phyloP scores from a whole-genome alignment of 2,113 vertebrate species.

The Euleptes europaea region DNA sequence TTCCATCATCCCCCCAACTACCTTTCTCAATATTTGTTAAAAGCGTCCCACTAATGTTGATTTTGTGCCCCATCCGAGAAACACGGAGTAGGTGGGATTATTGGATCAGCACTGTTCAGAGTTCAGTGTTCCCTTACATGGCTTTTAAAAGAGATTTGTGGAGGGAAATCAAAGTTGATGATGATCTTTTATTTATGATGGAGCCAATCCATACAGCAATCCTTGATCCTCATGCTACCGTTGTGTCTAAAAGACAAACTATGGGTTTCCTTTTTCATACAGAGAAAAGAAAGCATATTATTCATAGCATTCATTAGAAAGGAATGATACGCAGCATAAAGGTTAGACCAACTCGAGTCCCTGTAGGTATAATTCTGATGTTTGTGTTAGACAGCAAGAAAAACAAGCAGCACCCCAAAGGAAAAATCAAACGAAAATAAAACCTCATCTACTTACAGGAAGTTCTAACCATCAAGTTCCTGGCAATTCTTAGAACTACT shows the following conservation, averaged over 20 bases:
- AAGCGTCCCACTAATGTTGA: not conserved
- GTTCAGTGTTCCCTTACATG: not conserved
- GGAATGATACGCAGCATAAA: not conserved
- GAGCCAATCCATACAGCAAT: not conserved
- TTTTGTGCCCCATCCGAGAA: not conserved
- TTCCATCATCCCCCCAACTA: not conserved
- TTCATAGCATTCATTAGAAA: not conserved
- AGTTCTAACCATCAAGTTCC: too few species aligned
- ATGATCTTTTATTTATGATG: not conserved
- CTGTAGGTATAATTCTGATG: not conserved
- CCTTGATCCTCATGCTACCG: not conserved
- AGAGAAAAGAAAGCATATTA: not conserved
- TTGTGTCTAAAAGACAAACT: slow-evolving; percentile 12
- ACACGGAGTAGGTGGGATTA: not conserved
- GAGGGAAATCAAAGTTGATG: not conserved
- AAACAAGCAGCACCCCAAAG: not conserved
- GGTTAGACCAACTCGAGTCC: not conserved
- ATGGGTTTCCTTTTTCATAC: slow-evolving; percentile 39
- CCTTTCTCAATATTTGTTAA: not conserved
- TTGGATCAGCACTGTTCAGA: not conserved
- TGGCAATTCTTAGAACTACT: too few species aligned
- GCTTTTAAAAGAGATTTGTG: not conserved
- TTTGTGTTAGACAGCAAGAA: not conserved
- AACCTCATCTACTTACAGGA: too few species aligned
- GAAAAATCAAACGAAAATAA: too few species aligned